Base-by-base conservation (phyloP, 2,797 vertebrate genomes). In the Emys orbicularis region DNA sequence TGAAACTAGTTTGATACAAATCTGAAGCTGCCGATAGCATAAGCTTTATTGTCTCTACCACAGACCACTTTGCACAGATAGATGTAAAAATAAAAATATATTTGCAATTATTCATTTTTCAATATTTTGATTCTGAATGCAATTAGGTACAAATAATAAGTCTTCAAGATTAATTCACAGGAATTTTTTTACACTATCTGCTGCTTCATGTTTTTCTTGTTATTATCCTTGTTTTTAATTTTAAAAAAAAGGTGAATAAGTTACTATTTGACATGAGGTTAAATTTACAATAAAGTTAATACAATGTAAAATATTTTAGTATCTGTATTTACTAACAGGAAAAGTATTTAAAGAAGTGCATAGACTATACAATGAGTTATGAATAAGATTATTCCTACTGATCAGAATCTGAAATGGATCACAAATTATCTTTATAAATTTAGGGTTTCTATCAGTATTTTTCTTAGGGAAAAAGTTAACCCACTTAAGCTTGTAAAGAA, bases 1-100 rank as follows among this genome's bases (percentile, higher is more conserved):
- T 94, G 97, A 98, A 98, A 98, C 98, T 98, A 98, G 97, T 98
- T 98, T 87, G 97, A 98, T 97, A 98, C 87, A 98, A 98, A 98
- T 97, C 59, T 1, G 84, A 98, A 96, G 92, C 96, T 96, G 97
- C 94, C 87, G 97, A 88, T 96, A 96, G 81, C 79, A 90, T 93
- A 52, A 90, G 93, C 90, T 96, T 96, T 88, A 91, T 11, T 93
- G 95, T 79, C 96, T 96, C 79, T 81, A 85, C 80, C 81, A 92
- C 68, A 93, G 89, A 82, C 87, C 77, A 88, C 50, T 93, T 91
- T 92, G 65, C 44, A 0, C 0, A 93, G 85, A 90, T 8, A 37
- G 86, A 90, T 92, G 92, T 49, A 2, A 19, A 89, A 90, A 93
- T 61, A 34, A 89, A 95, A 93, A 89, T 83, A 90, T 2, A 80